These are phyloP conservation scores for Lasioglossum zephyrum DNA, from an alignment of 2,888 invertebrate species.

Conservation along the genomic window DNA sequence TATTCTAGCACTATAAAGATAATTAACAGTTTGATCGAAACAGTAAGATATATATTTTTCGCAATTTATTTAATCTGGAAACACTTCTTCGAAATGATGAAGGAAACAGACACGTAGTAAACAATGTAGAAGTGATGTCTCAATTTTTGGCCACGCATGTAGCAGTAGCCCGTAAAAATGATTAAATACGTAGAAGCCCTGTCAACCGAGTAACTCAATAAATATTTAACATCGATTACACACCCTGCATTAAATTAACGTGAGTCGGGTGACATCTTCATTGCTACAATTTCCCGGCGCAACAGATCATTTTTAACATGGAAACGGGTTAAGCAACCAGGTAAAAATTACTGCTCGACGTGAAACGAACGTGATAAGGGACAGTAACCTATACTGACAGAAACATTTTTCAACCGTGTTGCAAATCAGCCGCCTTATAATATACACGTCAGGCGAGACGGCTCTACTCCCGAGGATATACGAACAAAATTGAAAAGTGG, in stretches of 20 bases:
- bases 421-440: not conserved
- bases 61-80: too few species aligned
- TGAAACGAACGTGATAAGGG: not conserved
- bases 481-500: constrained; percentile 6
- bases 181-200: not conserved
- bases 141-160: not conserved
- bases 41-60: too few species aligned
- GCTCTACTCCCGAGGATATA: not conserved
- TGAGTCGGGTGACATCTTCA: not conserved
- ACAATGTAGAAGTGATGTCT: not conserved
- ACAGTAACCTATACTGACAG: not conserved
- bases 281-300: not conserved
- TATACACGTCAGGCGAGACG: not conserved
- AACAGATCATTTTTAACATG: not conserved
- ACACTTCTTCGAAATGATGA: too few species aligned
- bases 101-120: too few species aligned
- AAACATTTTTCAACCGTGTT: not conserved
- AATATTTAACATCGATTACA: not conserved
- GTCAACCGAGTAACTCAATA: not conserved
- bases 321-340: not conserved
- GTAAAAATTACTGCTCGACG: not conserved
- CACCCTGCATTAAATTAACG: not conserved
- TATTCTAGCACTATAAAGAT: not conserved
- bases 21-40: too few species aligned
- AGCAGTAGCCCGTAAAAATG: not conserved